Evolutionary conservation across 2,113 vertebrate species (phyloP), one percentile per base, ranked within the genome.

Genomic region (Mobula hypostoma): DNA sequence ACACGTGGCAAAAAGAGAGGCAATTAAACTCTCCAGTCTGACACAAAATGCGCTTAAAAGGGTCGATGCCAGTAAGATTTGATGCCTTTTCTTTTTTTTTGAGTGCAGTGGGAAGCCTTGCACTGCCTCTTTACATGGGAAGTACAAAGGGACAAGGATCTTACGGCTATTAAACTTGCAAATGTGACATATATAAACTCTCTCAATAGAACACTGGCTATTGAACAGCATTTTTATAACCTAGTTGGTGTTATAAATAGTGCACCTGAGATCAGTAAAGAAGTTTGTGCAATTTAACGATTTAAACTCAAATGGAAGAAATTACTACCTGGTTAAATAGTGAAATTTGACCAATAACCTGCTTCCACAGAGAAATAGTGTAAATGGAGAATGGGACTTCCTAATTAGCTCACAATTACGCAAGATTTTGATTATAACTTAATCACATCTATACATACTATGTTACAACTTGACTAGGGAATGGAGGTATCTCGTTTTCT

Each of bases 11-110:
- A 76, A 93, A 93, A 76, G 70, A 93, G 72, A 93, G 40, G 91
- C 91, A 95, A 94, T 94, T 95, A 95, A 95, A 95, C 94, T 93
- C 63, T 93, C 91, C 36, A 72, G 91, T 93, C 91, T 93, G 91
- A 93, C 91, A 93, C 70, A 74, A 74, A 74, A 74, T 93, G 91
- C 74, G 91, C 91, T 93, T 93, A 93, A 93, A 93, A 93, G 91
- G 68, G 68, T 93, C n/a, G 91, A 93, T 93, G 91, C 91, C 70
- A 93, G 36, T 72, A 56, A 74, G 66, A 32, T 76, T 74, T 93
- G 91, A 93, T 93, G 91, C 91, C 91, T 93, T 93, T 74, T 66
- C 90, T 92, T 40, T 93, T 79, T 36, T 88, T 27, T 56, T 93
- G 70, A 93, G 70, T 93, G 91, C 91, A 76, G 19, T 74, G 91